Percentiles rank a stretch among this genome's conserved stretches.
Evolutionary conservation across 2,888 invertebrate species (phyloP).

Genomic region (Diplazon laetatorius): DNA sequence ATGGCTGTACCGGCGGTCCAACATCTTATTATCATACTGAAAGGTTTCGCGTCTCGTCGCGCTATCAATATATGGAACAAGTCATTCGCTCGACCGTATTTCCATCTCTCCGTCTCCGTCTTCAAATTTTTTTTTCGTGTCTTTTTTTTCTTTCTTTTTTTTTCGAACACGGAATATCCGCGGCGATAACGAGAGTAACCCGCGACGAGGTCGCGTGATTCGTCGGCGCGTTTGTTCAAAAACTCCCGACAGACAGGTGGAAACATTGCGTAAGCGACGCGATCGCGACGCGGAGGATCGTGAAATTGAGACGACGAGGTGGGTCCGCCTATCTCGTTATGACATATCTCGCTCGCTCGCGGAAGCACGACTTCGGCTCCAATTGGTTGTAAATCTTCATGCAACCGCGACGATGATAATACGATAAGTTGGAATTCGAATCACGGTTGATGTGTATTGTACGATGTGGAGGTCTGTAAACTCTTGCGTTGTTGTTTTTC

Average conservation of each 20-base stretch:
- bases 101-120: not conserved
- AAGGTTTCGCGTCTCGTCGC: conserved; percentile 66
- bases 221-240: not conserved
- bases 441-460: no score
- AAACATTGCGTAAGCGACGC: conserved; percentile 33
- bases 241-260: conserved; percentile 41
- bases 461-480: no score
- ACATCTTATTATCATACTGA: conserved; percentile 76
- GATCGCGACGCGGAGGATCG: conserved; percentile 1
- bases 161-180: conserved; percentile 17
- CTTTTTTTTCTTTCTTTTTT: conserved; percentile 23
- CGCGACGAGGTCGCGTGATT: conserved; percentile 22
- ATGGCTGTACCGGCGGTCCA: conserved; percentile 76
- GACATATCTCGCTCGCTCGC: not conserved
- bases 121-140: no score
- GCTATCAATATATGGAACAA: conserved; percentile 72
- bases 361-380: conserved; percentile 5
- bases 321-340: conserved; percentile 8
- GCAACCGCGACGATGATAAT: not conserved
- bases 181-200: conserved; percentile 24
- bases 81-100: conserved; percentile 66
- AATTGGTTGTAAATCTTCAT: conserved; percentile 41
- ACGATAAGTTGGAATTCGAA: no score
- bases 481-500: no score
- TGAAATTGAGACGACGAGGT: not conserved